These are phyloP conservation scores for Rhinichthys osculus DNA, from an alignment of 2,797 vertebrate species.

Conservation along the genomic window DNA sequence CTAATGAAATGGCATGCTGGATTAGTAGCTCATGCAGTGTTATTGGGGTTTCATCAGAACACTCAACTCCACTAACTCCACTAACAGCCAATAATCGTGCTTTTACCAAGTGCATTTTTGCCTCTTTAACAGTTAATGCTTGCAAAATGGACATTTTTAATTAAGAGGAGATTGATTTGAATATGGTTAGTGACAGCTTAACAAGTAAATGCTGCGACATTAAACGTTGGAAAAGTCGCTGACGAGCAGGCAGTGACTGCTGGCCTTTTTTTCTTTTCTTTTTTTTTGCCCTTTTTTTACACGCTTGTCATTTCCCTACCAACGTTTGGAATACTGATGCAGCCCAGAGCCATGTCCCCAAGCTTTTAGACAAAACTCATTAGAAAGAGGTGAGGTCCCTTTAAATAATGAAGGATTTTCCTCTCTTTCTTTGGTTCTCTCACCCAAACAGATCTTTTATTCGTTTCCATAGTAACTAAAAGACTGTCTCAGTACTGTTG, in stretches of 20 bases:
- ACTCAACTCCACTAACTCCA: background rate
- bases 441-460: slow-evolving; percentile 69
- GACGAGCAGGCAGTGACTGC: slow-evolving; percentile 15
- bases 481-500: slow-evolving; percentile 66
- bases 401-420: slow-evolving; percentile 83
- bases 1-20: slow-evolving; percentile 40
- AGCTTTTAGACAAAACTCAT: slow-evolving; percentile 84
- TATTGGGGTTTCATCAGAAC: slow-evolving; percentile 13
- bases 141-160: background rate
- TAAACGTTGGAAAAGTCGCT: background rate
- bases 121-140: background rate
- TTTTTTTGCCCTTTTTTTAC: background rate
- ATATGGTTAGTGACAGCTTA: slow-evolving; percentile 60
- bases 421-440: slow-evolving; percentile 62
- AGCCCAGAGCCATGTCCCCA: slow-evolving; percentile 69
- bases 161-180: slow-evolving; percentile 50
- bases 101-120: background rate
- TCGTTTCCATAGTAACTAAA: slow-evolving; percentile 73
- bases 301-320: slow-evolving; percentile 24
- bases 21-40: slow-evolving; percentile 11
- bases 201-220: slow-evolving; percentile 6
- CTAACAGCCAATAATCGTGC: background rate
- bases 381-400: slow-evolving; percentile 83
- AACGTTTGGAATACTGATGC: slow-evolving; percentile 67
- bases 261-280: slow-evolving; percentile 28